Percentiles rank a stretch among this genome's conserved stretches.
Evolutionary conservation across 2,888 invertebrate species (phyloP).

Genomic region (Synergus gifuensis): DNA sequence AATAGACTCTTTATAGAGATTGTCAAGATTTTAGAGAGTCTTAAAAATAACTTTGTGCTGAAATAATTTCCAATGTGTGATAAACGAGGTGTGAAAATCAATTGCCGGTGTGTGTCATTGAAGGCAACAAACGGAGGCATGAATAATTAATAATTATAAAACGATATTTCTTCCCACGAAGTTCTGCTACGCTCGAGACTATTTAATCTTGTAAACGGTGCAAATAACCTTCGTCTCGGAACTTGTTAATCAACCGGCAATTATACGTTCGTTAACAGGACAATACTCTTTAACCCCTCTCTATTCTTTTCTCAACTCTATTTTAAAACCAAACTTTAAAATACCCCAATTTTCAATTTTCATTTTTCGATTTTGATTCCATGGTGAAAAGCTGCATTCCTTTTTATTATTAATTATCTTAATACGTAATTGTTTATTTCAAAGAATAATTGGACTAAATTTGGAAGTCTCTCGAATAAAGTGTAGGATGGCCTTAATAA

Average conservation of each 20-base stretch:
- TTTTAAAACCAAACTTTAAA: neutral
- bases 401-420: too few species aligned
- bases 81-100: neutral
- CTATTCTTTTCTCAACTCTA: conserved; percentile 2
- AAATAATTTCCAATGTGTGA: neutral
- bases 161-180: neutral
- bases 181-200: neutral
- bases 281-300: conserved; percentile 2
- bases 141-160: conserved; percentile 5
- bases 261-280: conserved; percentile 24
- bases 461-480: neutral
- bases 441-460: neutral
- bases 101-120: neutral
- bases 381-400: too few species aligned
- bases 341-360: too few species aligned
- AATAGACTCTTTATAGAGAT: conserved; percentile 5
- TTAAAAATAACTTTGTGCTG: neutral
- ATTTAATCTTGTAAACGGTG: conserved; percentile 19
- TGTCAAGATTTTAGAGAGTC: conserved; percentile 1
- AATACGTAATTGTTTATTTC: too few species aligned
- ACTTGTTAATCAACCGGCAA: conserved; percentile 23
- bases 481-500: conserved; percentile 22
- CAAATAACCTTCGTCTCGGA: conserved; percentile 34
- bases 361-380: too few species aligned
- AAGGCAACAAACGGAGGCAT: neutral